A percentile compares a stretch with the other conserved stretches of the same genome.
These are phyloP conservation scores for Zosterops hypoxanthus DNA, from an alignment of 2,113 vertebrate species.

Conservation along the genomic window DNA sequence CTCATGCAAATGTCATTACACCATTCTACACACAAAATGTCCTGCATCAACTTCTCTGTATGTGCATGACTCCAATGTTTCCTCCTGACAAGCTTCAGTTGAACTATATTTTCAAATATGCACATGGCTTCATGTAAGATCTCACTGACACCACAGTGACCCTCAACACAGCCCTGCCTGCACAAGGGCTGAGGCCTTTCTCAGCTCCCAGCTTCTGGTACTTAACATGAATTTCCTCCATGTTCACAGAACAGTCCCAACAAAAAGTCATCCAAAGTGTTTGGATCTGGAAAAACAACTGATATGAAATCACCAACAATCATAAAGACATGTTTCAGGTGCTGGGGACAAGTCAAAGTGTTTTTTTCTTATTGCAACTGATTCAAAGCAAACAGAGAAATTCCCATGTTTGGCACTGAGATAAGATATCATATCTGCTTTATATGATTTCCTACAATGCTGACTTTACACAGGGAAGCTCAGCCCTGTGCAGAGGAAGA, in stretches of 20 bases:
- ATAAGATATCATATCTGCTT: not conserved
- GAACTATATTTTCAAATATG: not conserved
- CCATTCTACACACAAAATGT: not conserved
- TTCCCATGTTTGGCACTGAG: not conserved
- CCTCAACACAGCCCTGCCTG: not conserved
- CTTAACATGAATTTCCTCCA: not conserved
- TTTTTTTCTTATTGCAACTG: not conserved
- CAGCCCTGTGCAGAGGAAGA: not conserved
- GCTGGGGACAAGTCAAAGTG: not conserved
- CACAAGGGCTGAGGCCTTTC: not conserved
- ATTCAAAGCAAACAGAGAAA: not conserved
- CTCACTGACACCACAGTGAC: fast-evolving
- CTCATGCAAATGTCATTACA: not conserved
- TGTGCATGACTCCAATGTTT: fast-evolving
- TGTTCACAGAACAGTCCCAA: not conserved
- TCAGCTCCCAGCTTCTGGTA: not conserved
- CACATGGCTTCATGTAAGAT: fast-evolving
- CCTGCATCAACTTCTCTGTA: not conserved
- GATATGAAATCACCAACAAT: not conserved
- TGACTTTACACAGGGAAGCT: not conserved
- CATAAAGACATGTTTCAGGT: not conserved
- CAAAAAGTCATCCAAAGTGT: not conserved
- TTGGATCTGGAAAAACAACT: not conserved
- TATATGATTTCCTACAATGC: not conserved
- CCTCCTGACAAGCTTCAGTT: not conserved